A percentile compares a stretch with the other conserved stretches of the same genome.
Conservation (phyloP, 2,113 vertebrate genomes). For the Entelurus aequoreus region DNA sequence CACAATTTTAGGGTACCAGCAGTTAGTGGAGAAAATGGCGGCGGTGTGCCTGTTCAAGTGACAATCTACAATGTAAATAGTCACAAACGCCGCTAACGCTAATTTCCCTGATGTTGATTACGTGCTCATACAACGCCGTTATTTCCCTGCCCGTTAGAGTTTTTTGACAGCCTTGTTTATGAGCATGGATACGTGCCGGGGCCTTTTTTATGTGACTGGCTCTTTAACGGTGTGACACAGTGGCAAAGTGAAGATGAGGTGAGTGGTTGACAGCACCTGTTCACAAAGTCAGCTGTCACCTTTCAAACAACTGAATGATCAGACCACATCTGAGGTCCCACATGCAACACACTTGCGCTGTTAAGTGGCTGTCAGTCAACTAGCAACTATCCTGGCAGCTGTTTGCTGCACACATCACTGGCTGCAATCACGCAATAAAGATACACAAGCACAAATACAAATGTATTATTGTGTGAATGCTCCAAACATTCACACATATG, state of each 20-base stretch:
- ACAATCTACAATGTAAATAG: too few relatives aligned
- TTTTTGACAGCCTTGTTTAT: constrained; percentile 14
- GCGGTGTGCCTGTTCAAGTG: too few relatives aligned
- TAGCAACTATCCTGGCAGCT: constrained; percentile 7
- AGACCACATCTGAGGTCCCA: constrained; percentile 11
- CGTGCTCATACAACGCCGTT: not conserved
- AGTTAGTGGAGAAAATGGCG: too few relatives aligned
- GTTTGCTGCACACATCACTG: not conserved
- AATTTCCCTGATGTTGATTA: too few relatives aligned
- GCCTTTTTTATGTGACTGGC: not conserved
- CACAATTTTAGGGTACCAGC: too few relatives aligned
- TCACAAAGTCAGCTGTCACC: constrained; percentile 30
- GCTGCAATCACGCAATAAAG: not conserved
- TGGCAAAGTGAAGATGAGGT: constrained; percentile 14
- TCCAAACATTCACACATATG: too few relatives aligned
- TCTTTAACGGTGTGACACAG: not conserved
- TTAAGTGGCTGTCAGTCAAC: not conserved
- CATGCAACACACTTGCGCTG: constrained; percentile 13
- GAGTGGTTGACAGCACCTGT: constrained; percentile 28
- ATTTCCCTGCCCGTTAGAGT: not conserved
- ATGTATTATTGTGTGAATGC: too few relatives aligned
- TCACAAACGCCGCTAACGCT: too few relatives aligned
- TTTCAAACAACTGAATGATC: constrained; percentile 8
- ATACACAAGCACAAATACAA: too few relatives aligned
- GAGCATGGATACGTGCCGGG: not conserved